Base-by-base conservation (phyloP, 2,888 invertebrate genomes). In the Tyria jacobaeae region DNA sequence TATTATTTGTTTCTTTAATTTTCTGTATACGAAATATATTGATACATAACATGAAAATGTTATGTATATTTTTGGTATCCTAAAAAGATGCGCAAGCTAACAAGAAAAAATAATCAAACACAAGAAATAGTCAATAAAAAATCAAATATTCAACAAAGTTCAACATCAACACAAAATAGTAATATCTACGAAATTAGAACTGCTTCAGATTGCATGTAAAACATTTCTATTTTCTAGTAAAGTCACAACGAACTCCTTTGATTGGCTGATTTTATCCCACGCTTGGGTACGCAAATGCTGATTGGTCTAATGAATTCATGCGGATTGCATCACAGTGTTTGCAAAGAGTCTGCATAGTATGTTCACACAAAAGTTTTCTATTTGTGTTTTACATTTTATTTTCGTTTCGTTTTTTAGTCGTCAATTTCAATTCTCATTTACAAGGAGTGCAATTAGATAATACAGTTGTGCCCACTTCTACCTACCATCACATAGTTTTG, bases 251-350 rank as follows among this genome's bases (percentile, higher is more conserved):
- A 70, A 64, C 69, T 66, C 62, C 66, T 64, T 72, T 83, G 84
- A 84, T 85, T 85, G 82, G 83, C 71, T 72, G 63, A 62, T 60
- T 71, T 54, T 47, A 51, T 53, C 59, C 53, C 60, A 64, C 74
- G 81, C 79, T 70, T 67, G 73, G 68, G 66, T 76, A 74, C 73
- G 71, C 75, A 73, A 69, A 69, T 71, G 69, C 76, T 84, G 84
- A 85, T 85, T 84, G 85, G 85, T 74, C 73, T 84, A 85, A 84
- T 83, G 81, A 83, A 84, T 83, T 78, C 63, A 44, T 50, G 25
- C 66, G 84, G 82, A 85, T 85, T 84, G 82, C 67, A 60, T 67
- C 70, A 70, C 49, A 70, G 57, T 53, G 54, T 56, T n/a, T n/a
- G 64, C 56, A 31, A 73, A 69, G 66, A 75, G 63, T 70, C 59